Percentiles rank a stretch among this genome's conserved stretches.
Conservation (phyloP, 2,888 invertebrate genomes). For the Petrophora chlorosata region DNA sequence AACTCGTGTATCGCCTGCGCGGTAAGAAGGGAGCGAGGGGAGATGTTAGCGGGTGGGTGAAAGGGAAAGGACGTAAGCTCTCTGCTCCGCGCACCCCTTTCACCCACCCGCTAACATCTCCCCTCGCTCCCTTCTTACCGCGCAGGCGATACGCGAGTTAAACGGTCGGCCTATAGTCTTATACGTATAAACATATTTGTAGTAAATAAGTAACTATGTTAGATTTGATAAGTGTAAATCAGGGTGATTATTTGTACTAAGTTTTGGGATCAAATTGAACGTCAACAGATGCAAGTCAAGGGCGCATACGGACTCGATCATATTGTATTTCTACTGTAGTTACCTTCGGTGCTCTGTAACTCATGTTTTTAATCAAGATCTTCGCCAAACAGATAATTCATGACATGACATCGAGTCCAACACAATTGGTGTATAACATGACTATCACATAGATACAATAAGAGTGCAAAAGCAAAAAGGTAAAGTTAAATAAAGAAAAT, state of each 20-base stretch:
- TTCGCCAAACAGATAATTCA: background rate
- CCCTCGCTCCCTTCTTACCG: no score
- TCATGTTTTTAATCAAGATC: background rate
- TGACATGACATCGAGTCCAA: constrained; percentile 12
- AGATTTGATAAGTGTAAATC: background rate
- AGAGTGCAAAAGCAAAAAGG: constrained; percentile 41
- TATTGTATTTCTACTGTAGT: background rate
- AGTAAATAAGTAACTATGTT: constrained; percentile 10
- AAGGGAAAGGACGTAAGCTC: no score
- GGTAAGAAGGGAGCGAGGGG: no score
- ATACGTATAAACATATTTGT: no score
- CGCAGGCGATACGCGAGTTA: no score
- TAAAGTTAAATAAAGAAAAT: constrained; percentile 43
- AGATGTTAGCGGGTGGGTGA: no score
- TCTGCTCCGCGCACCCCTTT: no score
- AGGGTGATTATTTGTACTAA: constrained; percentile 53
- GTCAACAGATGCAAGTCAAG: constrained; percentile 41
- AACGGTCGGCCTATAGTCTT: no score
- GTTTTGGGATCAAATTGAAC: constrained; percentile 70
- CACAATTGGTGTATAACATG: constrained; percentile 23
- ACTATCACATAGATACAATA: constrained; percentile 43
- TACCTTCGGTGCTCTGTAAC: background rate
- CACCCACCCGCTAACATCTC: no score
- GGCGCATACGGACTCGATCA: constrained; percentile 22
- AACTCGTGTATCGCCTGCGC: no score